Conservation (phyloP, 2,888 invertebrate species). For the Agonopterix subpropinquella region DNA sequence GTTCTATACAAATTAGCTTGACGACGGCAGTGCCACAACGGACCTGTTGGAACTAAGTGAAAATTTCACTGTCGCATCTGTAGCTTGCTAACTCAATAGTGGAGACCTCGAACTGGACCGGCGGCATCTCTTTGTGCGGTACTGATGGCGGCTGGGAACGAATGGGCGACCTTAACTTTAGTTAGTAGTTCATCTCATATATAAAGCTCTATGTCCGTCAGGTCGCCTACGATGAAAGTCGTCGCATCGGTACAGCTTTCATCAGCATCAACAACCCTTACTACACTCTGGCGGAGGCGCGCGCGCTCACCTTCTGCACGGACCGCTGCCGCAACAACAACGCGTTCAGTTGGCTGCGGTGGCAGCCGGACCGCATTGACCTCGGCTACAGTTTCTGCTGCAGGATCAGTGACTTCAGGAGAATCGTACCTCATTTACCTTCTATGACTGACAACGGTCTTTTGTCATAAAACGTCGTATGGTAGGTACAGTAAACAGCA, state of each 20-base stretch:
- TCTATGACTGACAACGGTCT: constrained; percentile 60
- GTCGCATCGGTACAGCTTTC: constrained; percentile 72
- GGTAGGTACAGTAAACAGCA: too few species aligned
- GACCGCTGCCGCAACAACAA: constrained; percentile 72
- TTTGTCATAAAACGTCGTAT: constrained; percentile 25
- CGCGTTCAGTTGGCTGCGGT: constrained; percentile 76
- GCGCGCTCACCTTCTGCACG: constrained; percentile 61
- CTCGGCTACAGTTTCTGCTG: constrained; percentile 79
- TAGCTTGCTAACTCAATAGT: too few species aligned
- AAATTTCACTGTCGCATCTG: too few species aligned
- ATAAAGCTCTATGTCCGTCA: background rate
- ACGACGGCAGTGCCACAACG: too few species aligned
- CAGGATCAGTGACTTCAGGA: constrained; percentile 71
- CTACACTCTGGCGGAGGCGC: constrained; percentile 49
- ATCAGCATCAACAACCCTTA: constrained; percentile 79
- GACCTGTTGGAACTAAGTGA: too few species aligned
- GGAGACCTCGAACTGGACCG: too few species aligned
- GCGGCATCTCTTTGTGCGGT: too few species aligned
- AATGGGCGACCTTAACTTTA: too few species aligned
- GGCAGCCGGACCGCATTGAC: constrained; percentile 65
- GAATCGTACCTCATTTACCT: constrained; percentile 70
- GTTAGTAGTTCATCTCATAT: too few species aligned
- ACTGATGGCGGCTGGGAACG: too few species aligned
- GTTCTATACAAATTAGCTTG: too few species aligned
- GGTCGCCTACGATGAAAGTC: constrained; percentile 67